phyloP scores from a whole-genome alignment of 2,113 vertebrate species.

The Promerops cafer region DNA sequence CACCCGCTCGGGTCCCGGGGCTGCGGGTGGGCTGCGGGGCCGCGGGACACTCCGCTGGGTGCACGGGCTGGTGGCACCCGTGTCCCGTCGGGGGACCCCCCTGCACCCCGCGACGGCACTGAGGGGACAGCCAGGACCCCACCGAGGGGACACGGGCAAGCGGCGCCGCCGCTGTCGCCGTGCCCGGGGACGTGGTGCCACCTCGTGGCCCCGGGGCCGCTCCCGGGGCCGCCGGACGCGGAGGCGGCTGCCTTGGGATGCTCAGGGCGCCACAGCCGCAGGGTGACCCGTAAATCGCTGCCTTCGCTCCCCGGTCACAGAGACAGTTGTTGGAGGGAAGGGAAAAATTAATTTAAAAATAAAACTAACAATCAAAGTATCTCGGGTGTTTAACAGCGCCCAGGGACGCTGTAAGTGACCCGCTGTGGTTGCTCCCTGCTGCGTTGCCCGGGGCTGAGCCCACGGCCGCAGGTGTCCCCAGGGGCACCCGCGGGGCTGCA shows the following conservation, averaged over 20 bases:
- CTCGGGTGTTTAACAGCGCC: accelerated
- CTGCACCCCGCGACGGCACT: not conserved
- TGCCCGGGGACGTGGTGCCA: slow-evolving; percentile 17
- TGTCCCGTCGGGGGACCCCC: not conserved
- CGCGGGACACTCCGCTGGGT: not conserved
- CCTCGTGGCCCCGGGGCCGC: not conserved
- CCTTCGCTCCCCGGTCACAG: accelerated
- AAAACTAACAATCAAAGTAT: accelerated
- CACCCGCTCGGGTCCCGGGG: not conserved
- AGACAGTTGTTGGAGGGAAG: accelerated
- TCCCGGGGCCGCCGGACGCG: not conserved
- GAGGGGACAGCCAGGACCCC: not conserved
- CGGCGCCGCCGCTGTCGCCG: not conserved
- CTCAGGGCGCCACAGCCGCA: accelerated
- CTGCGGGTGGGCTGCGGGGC: not conserved
- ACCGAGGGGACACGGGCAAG: not conserved
- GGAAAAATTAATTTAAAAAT: not conserved
- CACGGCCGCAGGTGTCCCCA: accelerated
- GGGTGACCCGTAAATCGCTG: accelerated
- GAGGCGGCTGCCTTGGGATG: not conserved
- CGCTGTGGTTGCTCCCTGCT: not conserved
- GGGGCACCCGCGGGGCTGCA: not conserved
- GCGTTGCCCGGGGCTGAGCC: not conserved
- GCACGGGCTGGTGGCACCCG: not conserved
- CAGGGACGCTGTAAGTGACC: accelerated